Percentiles rank a stretch among this genome's conserved stretches.
Evolutionary conservation across 2,888 invertebrate species (phyloP).

Genomic region (Trissolcus japonicus): DNA sequence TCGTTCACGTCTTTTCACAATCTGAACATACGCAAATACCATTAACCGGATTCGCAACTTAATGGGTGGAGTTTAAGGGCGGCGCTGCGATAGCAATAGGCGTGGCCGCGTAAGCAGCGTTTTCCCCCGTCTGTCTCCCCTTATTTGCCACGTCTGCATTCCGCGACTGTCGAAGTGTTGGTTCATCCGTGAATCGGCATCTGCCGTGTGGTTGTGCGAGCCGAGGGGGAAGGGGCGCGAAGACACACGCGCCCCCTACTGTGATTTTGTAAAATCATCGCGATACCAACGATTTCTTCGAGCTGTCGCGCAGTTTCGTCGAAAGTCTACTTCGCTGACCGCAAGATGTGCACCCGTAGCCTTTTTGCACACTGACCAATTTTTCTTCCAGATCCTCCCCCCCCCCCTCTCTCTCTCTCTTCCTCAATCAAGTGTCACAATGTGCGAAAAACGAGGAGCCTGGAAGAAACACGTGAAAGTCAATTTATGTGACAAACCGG

Average conservation of each 20-base stretch:
- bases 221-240: conserved; percentile 31
- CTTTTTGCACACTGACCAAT: conserved; percentile 38
- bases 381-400: conserved; percentile 9
- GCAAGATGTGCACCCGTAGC: conserved; percentile 51
- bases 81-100: conserved; percentile 48
- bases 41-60: conserved; percentile 56
- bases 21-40: conserved; percentile 54
- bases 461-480: not conserved
- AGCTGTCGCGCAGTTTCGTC: conserved; percentile 57
- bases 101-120: conserved; percentile 32
- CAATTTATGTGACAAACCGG: too few species aligned
- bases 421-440: too few species aligned
- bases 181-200: conserved; percentile 51
- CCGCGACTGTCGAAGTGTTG: conserved; percentile 40
- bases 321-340: conserved; percentile 57
- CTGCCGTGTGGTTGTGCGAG: conserved; percentile 17
- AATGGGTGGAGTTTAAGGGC: conserved; percentile 50
- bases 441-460: too few species aligned
- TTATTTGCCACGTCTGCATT: conserved; percentile 50
- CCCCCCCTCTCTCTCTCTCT: too few species aligned
- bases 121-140: conserved; percentile 7
- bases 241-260: conserved; percentile 58
- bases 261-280: conserved; percentile 60
- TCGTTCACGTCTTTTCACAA: conserved; percentile 61
- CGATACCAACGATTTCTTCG: conserved; percentile 63